These are phyloP conservation scores for Peromyscus leucopus DNA, from an alignment of 2,113 vertebrate genomes.

Conservation along the genomic window DNA sequence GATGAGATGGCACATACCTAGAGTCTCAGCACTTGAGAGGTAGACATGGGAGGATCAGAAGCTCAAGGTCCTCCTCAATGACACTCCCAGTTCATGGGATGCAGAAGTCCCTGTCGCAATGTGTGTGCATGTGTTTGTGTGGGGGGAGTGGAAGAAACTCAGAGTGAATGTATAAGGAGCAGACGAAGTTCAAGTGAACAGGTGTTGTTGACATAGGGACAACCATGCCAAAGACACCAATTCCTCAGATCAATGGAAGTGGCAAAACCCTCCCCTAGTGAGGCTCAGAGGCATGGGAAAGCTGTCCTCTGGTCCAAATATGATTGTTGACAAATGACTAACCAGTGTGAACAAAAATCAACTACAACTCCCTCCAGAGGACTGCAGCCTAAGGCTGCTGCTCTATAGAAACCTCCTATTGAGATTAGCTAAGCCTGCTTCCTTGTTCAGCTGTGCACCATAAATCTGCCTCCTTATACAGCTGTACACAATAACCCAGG, in stretches of 20 bases:
- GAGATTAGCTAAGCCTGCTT: background rate
- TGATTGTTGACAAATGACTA: background rate
- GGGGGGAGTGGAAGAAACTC: background rate
- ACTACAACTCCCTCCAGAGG: too few relatives aligned
- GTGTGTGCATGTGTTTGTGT: background rate
- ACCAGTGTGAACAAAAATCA: background rate
- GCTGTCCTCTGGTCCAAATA: background rate
- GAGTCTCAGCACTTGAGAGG: background rate
- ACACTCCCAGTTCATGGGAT: background rate
- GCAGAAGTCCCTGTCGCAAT: background rate
- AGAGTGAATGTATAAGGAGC: too few relatives aligned
- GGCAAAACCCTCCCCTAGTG: background rate
- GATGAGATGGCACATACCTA: background rate
- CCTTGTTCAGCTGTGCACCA: background rate
- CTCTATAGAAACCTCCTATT: background rate
- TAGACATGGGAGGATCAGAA: background rate
- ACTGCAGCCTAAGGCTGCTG: too few relatives aligned
- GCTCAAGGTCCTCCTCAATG: background rate
- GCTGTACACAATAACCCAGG: background rate
- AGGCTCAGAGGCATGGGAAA: background rate
- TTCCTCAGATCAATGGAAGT: background rate
- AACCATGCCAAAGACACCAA: background rate
- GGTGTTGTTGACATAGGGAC: background rate
- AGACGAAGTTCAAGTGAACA: background rate
- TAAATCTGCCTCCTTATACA: background rate